phyloP scores from a whole-genome alignment of 2,113 vertebrate species.

The Brachirus orientalis region DNA sequence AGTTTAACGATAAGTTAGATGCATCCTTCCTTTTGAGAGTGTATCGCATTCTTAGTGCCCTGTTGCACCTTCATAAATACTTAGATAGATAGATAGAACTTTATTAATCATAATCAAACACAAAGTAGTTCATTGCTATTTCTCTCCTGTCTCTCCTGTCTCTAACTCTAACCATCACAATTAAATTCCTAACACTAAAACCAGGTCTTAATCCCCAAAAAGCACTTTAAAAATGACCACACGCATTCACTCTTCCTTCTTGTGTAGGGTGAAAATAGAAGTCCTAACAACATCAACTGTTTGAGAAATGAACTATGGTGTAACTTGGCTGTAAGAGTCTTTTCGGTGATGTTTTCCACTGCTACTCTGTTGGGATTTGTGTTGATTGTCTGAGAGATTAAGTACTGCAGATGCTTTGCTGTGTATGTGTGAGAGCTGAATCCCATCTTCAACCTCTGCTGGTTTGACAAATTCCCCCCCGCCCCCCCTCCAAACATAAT shows the following conservation, averaged over 20 bases:
- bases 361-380: slow-evolving; percentile 11
- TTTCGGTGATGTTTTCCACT: slow-evolving; percentile 34
- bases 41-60: too few species aligned
- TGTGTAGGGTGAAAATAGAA: not conserved
- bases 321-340: slow-evolving; percentile 20
- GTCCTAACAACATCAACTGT: slow-evolving; percentile 32
- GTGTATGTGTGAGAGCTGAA: slow-evolving; percentile 31
- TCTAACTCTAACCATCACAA: too few species aligned
- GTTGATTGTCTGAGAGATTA: slow-evolving; percentile 23
- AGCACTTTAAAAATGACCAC: too few species aligned
- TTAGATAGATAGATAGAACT: too few species aligned
- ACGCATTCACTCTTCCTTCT: too few species aligned
- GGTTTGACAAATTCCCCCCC: slow-evolving; percentile 48
- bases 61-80: slow-evolving; percentile 17
- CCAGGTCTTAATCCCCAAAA: too few species aligned
- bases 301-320: slow-evolving; percentile 40
- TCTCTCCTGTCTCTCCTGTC: slow-evolving; percentile 18
- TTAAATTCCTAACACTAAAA: too few species aligned
- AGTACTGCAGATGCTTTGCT: slow-evolving; percentile 17
- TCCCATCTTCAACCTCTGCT: slow-evolving; percentile 41
- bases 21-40: slow-evolving; percentile 1
- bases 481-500: too few species aligned
- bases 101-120: slow-evolving; percentile 16
- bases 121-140: not conserved
- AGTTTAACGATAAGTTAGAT: not conserved